These are phyloP conservation scores for Molossus molossus DNA, from an alignment of 2,797 vertebrate genomes.

Conservation along the genomic window DNA sequence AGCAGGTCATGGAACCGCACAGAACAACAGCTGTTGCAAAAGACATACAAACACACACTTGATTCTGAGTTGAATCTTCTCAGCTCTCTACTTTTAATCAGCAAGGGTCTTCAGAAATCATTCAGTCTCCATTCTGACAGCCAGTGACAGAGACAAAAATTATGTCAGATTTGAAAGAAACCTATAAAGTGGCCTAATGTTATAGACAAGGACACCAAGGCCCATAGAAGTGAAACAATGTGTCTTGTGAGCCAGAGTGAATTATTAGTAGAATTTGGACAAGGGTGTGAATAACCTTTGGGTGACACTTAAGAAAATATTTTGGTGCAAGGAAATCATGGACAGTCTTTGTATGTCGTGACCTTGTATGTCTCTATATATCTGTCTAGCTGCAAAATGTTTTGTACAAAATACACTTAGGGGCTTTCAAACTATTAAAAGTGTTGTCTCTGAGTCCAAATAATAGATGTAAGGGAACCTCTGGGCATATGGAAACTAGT, in stretches of 20 bases:
- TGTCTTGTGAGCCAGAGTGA: background rate
- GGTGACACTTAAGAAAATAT: background rate
- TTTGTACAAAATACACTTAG: slow-evolving; percentile 5
- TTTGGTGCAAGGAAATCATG: background rate
- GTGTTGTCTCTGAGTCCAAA: background rate
- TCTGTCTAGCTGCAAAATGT: slow-evolving; percentile 34
- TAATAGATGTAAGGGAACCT: slow-evolving; percentile 31
- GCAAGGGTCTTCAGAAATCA: background rate
- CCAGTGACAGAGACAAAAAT: background rate
- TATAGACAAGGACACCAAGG: background rate
- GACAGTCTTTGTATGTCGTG: background rate
- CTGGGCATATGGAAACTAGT: background rate
- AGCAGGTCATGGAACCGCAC: background rate
- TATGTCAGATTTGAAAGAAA: slow-evolving; percentile 31
- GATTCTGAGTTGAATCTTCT: background rate
- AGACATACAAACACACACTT: background rate
- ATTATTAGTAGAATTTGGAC: slow-evolving; percentile 34
- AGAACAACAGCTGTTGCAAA: background rate
- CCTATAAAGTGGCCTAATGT: background rate
- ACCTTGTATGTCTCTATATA: background rate
- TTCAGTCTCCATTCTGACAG: background rate
- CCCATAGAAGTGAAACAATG: background rate
- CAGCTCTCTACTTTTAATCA: background rate
- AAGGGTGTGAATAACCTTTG: background rate
- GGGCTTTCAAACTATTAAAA: background rate